phyloP scores from a whole-genome alignment of 2,113 vertebrate genomes.

The Halichoerus grypus region DNA sequence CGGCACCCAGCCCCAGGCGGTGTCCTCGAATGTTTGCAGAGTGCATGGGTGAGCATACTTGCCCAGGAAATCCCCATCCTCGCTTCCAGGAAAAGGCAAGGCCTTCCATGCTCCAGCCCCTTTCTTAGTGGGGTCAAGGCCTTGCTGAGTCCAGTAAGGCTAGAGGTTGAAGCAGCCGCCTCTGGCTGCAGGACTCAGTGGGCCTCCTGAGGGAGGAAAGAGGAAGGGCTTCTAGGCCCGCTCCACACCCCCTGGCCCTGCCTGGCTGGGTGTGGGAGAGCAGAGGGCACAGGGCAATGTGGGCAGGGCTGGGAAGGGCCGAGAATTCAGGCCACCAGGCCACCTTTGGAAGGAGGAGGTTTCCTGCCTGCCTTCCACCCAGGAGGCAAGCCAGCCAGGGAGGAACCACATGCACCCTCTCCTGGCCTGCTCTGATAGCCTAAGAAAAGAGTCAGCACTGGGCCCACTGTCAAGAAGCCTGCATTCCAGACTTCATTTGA shows the following conservation, averaged over 20 bases:
- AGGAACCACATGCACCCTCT: background rate
- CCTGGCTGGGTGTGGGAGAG: conserved; percentile 83
- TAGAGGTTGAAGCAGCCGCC: background rate
- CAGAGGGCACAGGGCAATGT: background rate
- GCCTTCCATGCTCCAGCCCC: background rate
- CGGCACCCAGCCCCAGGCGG: background rate
- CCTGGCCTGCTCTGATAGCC: background rate
- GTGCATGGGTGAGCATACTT: background rate
- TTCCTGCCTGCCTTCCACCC: background rate
- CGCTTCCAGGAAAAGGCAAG: background rate
- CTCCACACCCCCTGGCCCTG: conserved; percentile 91
- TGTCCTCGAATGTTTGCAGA: background rate
- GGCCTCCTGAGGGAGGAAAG: conserved; percentile 85
- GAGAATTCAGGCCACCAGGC: background rate
- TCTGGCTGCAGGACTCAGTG: background rate
- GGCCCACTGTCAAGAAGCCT: background rate
- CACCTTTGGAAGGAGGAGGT: background rate
- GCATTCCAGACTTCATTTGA: background rate
- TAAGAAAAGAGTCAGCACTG: background rate
- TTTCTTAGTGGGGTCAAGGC: background rate
- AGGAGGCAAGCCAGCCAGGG: background rate
- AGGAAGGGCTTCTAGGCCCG: conserved; percentile 92
- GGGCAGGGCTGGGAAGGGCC: background rate
- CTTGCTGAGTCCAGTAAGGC: background rate
- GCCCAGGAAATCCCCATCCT: background rate